Conservation (phyloP, 2,797 vertebrate genomes). For the Acomys russatus region DNA sequence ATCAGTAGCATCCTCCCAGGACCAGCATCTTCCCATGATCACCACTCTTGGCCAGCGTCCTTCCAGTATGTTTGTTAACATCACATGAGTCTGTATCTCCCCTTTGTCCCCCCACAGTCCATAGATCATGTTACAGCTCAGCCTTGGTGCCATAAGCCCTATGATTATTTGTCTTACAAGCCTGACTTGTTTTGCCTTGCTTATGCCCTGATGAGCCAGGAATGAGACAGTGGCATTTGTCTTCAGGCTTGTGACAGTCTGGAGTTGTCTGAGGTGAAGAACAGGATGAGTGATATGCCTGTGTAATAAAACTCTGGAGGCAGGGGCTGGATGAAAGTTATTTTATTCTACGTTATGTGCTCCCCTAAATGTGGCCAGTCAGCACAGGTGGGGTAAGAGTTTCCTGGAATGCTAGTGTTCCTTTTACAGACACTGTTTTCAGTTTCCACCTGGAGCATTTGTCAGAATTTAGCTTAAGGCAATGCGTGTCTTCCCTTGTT, state of each 20-base stretch:
- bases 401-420: background rate
- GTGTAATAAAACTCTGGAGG: background rate
- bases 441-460: background rate
- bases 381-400: conserved; percentile 3
- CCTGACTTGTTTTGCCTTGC: background rate
- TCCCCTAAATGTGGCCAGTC: background rate
- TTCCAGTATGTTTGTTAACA: background rate
- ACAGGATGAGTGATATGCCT: background rate
- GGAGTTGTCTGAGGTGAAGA: background rate
- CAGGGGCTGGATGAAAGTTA: background rate
- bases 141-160: background rate
- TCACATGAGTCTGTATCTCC: accelerated
- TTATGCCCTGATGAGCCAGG: background rate
- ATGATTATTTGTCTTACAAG: background rate
- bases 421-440: background rate
- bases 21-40: background rate
- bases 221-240: background rate
- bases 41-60: background rate
- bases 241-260: background rate
- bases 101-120: background rate
- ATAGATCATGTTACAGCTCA: background rate
- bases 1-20: background rate
- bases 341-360: conserved; percentile 15
- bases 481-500: background rate
- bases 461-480: conserved; percentile 15